A percentile compares a stretch with the other conserved stretches of the same genome.
phyloP scores from a whole-genome alignment of 2,888 invertebrate species.

The Shargacucullia verbasci region DNA sequence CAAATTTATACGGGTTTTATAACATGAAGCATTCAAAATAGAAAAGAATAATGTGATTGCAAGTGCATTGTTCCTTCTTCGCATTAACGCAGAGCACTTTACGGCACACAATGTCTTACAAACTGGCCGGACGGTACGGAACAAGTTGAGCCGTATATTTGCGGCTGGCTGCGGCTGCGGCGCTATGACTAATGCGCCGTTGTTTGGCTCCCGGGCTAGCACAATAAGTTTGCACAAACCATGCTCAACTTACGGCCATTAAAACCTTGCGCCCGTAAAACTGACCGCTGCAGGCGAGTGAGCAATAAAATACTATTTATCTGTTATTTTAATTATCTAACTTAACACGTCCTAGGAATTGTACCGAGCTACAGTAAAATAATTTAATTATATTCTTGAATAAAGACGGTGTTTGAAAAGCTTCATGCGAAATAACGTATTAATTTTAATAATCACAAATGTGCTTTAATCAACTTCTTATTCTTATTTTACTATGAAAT shows the following conservation, averaged over 20 bases:
- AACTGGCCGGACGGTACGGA: constrained; percentile 1
- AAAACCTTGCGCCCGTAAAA: constrained; percentile 25
- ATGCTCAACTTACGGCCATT: constrained; percentile 32
- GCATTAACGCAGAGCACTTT: constrained; percentile 15
- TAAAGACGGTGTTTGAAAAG: no score
- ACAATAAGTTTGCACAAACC: constrained; percentile 7
- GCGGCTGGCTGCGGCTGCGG: constrained; percentile 17
- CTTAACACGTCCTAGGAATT: no score
- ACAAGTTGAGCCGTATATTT: constrained; percentile 20
- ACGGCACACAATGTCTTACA: constrained; percentile 38
- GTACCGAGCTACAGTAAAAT: no score
- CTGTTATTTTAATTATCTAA: constrained; percentile 14
- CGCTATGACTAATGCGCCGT: constrained; percentile 37
- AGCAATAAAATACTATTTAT: constrained; percentile 13
- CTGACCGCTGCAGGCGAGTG: constrained; percentile 32
- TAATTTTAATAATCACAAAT: no score
- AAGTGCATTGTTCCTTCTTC: constrained; percentile 6
- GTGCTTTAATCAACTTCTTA: no score
- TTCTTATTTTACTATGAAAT: neutral
- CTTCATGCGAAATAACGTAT: no score
- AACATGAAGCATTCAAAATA: neutral
- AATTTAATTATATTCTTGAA: no score
- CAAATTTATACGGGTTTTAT: no score
- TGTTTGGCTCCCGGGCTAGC: constrained; percentile 15
- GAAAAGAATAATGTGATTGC: constrained; percentile 12